Evolutionary conservation across 2,797 vertebrate genomes (phyloP).

Genomic region (Triplophysa bombifrons): DNA sequence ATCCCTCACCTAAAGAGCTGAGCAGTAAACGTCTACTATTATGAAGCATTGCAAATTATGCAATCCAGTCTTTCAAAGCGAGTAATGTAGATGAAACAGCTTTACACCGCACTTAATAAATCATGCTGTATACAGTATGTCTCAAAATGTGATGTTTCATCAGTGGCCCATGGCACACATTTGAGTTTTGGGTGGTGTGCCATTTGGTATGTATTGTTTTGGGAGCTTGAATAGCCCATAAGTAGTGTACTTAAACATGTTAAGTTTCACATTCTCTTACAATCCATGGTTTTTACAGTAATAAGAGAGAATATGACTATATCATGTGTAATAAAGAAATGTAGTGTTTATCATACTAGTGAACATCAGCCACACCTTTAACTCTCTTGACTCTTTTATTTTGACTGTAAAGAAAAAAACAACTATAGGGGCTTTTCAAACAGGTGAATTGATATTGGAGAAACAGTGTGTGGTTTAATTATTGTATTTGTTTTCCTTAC

Average conservation of each 20-base stretch:
- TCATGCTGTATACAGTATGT: background rate
- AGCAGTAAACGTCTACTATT: background rate
- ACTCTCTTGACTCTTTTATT: slow-evolving; percentile 48
- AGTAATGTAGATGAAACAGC: too few relatives aligned
- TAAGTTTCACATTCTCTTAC: slow-evolving; percentile 73
- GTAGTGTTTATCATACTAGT: slow-evolving; percentile 48
- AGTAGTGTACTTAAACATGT: slow-evolving; percentile 41
- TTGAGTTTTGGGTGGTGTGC: background rate
- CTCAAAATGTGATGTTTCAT: background rate
- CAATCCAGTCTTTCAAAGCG: too few relatives aligned
- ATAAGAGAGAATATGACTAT: slow-evolving; percentile 76
- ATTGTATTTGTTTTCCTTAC: slow-evolving; percentile 62
- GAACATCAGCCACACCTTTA: background rate
- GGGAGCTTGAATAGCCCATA: too few relatives aligned
- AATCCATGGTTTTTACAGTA: slow-evolving; percentile 80
- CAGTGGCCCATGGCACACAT: slow-evolving; percentile 9
- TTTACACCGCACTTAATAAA: background rate
- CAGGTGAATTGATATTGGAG: slow-evolving; percentile 54
- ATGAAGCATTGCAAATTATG: background rate
- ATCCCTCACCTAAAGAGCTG: background rate
- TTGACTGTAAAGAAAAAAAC: slow-evolving; percentile 58
- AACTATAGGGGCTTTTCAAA: slow-evolving; percentile 48
- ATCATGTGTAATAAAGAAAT: slow-evolving; percentile 71
- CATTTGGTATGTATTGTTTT: slow-evolving; percentile 6
- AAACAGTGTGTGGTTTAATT: slow-evolving; percentile 56